Base-by-base conservation (phyloP, 2,888 invertebrate species). In the Tethea ocularis region DNA sequence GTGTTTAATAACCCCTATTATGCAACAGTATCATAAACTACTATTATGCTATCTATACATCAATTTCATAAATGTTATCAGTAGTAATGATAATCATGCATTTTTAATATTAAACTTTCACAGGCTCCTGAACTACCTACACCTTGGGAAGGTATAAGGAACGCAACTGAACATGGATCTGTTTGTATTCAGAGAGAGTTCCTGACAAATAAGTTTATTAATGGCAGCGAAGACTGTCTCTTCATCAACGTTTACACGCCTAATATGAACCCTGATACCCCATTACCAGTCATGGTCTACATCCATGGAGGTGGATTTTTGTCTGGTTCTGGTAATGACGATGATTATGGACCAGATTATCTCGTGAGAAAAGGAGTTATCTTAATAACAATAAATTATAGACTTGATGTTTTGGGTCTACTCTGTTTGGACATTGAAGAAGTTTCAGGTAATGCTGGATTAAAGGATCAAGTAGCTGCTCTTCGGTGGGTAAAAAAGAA, bases 401-500 rank as follows among this genome's bases (percentile, higher is more conserved):
- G 93, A 63, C 71, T 92, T 1, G 88, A 83, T 63, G 77, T 77
- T 0, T 71, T 92, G 0, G 93, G 93, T 1, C 91, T 88, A 51
- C 82, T 93, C 0, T 81, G 81, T 6, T 70, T 92, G 0, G 82
- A 87, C n/a, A 86, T 83, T 0, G 72, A 81, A 67, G 90, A 92
- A 0, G 75, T 89, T 1, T 89, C 92, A 0, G 93, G 93, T 0
- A 92, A 93, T 46, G 91, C 89, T n/a, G 92, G 88, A 1, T 85
- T 92, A 82, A 93, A 93, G 68, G 92, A 92, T 60, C 92, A 92
- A 78, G 90, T 91, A 0, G 80, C 83, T 15, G 91, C 90, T 0
- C 72, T 92, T 0, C 80, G 69, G 59, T 92, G 93, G 93, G 82
- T 90, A 0, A 80, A 86, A 56, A 77, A 76, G 15, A 92, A 91